Evolutionary conservation across 2,888 invertebrate species (phyloP), one percentile per base, ranked within the genome.

Genomic region (Drosophila quinaria): DNA sequence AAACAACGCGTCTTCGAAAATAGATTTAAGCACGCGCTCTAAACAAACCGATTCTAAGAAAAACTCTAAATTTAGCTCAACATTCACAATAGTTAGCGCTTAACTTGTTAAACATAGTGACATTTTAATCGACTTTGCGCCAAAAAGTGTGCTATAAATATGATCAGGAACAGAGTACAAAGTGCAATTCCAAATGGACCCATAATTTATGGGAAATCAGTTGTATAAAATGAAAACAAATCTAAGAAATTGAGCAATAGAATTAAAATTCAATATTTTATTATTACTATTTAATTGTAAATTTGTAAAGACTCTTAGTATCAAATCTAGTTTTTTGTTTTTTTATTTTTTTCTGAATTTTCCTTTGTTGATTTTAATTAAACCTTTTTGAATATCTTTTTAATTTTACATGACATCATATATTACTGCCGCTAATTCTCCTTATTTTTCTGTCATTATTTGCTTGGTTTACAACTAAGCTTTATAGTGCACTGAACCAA

Each of bases 1-100:
- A 69, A 69, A 47, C 68, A 55, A 69, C 54, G 68, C 71, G 71
- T 73, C 56, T 68, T 67, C 22, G 19, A 60, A 68, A 71, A 60
- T 59, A 35, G 33, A 58, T 62, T 68, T 51, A 37, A 47, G 59
- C 63, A 63, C 63, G 33, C 49, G 58, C 41, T 58, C 33, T 11
- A 11, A 35, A 22, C 52, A 65, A 63, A 79, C 47, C 50, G 29
- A 60, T 54, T 17, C 37, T 29, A 46, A 41, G 42, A n/a, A 54
- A 54, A 4, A n/a, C 1, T 9, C 42, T 25, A 61, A 54, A 54
- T 35, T 17, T 44, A 35, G 13, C 13, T 35, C 13, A 13, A 9
- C 13, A 35, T 50, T 50, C 13, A 50, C 35, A 50, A 4, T 9
- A 50, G 35, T 47, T 58, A 35, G 25, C 25, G 17, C 37, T 25